Conservation (phyloP, 2,888 invertebrate genomes). For the Ophioninae sp. region DNA sequence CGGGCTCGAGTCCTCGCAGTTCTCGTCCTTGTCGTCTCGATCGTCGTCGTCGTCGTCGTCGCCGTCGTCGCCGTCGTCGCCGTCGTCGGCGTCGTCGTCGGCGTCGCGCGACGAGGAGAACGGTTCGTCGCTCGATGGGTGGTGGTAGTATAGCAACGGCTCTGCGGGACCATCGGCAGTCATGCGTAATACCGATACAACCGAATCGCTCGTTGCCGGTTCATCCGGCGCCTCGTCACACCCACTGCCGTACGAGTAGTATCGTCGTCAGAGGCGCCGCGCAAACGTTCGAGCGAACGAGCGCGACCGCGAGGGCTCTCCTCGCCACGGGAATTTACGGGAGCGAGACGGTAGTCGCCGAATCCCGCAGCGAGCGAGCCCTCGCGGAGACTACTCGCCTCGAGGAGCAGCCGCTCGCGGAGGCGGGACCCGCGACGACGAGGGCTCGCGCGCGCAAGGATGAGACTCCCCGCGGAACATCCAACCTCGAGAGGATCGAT, state of each 20-base stretch:
- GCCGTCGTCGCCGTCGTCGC: constrained; percentile 6
- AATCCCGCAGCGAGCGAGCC: no score
- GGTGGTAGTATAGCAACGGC: constrained; percentile 69
- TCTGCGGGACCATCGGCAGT: constrained; percentile 70
- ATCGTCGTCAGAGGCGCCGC: constrained; percentile 19
- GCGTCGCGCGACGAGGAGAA: constrained; percentile 40
- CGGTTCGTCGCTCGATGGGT: constrained; percentile 45
- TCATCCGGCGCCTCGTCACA: constrained; percentile 73
- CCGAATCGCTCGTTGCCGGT: constrained; percentile 76
- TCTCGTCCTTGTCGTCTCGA: background rate
- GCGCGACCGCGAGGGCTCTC: background rate
- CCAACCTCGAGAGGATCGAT: constrained; percentile 15
- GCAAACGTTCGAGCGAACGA: constrained; percentile 10
- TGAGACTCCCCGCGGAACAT: background rate
- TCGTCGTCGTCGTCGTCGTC: constrained; percentile 4
- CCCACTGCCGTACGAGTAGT: constrained; percentile 46
- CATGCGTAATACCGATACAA: constrained; percentile 73
- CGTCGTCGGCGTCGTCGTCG: constrained; percentile 20
- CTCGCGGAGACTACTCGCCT: constrained; percentile 65
- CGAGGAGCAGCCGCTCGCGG: constrained; percentile 62
- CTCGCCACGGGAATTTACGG: background rate
- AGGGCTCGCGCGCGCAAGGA: background rate
- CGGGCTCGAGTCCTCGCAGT: constrained; percentile 12
- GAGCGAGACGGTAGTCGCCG: background rate
- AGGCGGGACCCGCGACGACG: constrained; percentile 6